Base-by-base conservation (phyloP, 2,113 vertebrate genomes). In the Ammodramus savannarum region DNA sequence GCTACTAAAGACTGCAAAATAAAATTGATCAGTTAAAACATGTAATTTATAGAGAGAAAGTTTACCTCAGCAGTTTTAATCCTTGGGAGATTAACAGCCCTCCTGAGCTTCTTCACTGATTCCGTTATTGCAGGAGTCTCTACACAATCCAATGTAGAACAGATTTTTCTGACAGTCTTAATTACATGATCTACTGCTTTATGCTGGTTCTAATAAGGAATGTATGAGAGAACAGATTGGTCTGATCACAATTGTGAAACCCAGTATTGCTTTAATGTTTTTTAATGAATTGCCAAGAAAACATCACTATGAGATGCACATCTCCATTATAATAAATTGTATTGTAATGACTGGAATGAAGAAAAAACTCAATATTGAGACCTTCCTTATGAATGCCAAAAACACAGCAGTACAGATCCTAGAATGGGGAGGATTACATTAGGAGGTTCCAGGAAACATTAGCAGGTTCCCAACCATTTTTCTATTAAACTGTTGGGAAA, bases 81-180 rank as follows among this genome's bases (percentile, higher is more conserved):
- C 94, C 97, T 97, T 49, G 99, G 98, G 49, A 99, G 98, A 89
- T 99, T 99, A 87, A 98, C 98, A 14, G 98, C 98, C 95, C 98
- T 99, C 80, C 98, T 98, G 41, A 99, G 97, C 93, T 97, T 98
- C 97, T 99, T 99, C 62, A 99, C 91, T 0, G 98, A 98, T 79
- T 99, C 98, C 2, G 98, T 99, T 69, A 99, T 94, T 78, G 98
- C 97, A 15, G 98, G 98, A 23, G 99, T 99, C 97, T 99, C 99
- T 87, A 99, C 98, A 67, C 99, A 98, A 77, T 99, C 99, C 97
- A 99, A 94, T n/a, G 98, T 97, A 80, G 97, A 98, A 96, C 99
- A 99, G 58, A 99, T 97, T 97, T 98, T 99, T 97, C 98, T 99
- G 95, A 99, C 98, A 38, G 98, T 98, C 98, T 99, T 99, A 94